A percentile compares a stretch with the other conserved stretches of the same genome.
Evolutionary conservation across 1,140 invertebrate species (phyloP).

Genomic region (Sycobia sp.): DNA sequence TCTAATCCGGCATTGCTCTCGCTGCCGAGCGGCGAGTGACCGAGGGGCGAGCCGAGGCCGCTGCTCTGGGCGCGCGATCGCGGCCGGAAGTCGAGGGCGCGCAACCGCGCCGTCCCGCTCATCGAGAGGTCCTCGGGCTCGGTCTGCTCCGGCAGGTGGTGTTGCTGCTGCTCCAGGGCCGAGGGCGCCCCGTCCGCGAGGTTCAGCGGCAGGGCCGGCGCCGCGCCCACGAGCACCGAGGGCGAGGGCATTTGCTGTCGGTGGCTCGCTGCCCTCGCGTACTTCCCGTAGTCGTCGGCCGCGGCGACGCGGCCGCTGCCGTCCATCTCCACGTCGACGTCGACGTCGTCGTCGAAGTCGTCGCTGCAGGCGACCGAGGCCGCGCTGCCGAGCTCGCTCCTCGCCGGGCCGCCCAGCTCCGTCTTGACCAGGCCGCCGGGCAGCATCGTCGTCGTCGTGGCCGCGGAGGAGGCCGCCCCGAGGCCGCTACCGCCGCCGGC

Average conservation of each 20-base stretch:
- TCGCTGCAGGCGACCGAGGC: slow-evolving; percentile 55
- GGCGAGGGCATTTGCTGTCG: background rate
- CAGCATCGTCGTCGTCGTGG: background rate
- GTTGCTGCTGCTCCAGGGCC: too few species aligned
- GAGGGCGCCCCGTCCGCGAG: slow-evolving; percentile 48
- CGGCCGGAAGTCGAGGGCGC: slow-evolving; percentile 27
- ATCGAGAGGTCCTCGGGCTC: slow-evolving; percentile 86
- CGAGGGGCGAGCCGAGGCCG: slow-evolving; percentile 47
- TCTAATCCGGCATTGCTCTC: slow-evolving; percentile 47
- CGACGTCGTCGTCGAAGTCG: slow-evolving; percentile 48
- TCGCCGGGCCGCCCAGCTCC: slow-evolving; percentile 38
- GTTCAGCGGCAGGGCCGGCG: slow-evolving; percentile 46
- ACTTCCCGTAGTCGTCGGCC: slow-evolving; percentile 21
- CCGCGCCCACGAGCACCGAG: slow-evolving; percentile 15
- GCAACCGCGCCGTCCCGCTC: slow-evolving; percentile 43
- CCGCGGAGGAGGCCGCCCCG: background rate
- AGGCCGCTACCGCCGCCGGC: slow-evolving; percentile 48
- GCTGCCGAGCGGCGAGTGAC: slow-evolving; percentile 48
- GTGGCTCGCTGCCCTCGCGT: slow-evolving; percentile 38
- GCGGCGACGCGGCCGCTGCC: too few species aligned
- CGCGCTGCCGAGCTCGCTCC: slow-evolving; percentile 35
- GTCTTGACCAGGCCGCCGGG: background rate
- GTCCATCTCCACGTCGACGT: slow-evolving; percentile 43
- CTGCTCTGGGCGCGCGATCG: slow-evolving; percentile 52
- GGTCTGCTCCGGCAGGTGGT: slow-evolving; percentile 77